Evolutionary conservation across 2,797 vertebrate species (phyloP).

Genomic region (Pangasius macronema): DNA sequence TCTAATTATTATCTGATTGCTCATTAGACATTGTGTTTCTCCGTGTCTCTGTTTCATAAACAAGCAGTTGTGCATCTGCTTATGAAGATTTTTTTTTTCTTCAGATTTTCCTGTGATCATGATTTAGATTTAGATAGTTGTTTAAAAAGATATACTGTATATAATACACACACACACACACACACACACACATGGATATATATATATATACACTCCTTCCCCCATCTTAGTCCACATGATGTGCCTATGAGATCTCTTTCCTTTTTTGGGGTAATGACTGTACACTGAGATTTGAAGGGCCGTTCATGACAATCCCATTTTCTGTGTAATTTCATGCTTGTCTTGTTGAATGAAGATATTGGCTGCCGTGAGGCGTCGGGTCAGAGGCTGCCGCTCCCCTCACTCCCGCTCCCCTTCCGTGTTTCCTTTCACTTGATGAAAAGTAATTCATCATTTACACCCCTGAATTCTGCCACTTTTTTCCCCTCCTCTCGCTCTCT

Average conservation of each 20-base stretch:
- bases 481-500: conserved; percentile 16
- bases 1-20: conserved; percentile 79
- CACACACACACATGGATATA: conserved; percentile 53
- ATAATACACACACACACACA: conserved; percentile 1
- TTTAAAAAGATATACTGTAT: conserved; percentile 45
- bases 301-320: conserved; percentile 99
- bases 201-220: conserved; percentile 64
- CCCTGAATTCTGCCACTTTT: conserved; percentile 94
- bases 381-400: conserved; percentile 99
- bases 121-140: conserved; percentile 61
- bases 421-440: conserved; percentile 94
- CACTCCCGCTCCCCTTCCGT: conserved; percentile 99
- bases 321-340: conserved; percentile 99
- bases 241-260: conserved; percentile 98
- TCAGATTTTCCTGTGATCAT: conserved; percentile 49
- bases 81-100: conserved; percentile 51
- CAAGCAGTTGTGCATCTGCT: conserved; percentile 67
- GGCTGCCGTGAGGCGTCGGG: conserved; percentile 99
- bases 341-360: conserved; percentile 99
- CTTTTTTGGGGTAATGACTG: conserved; percentile 97
- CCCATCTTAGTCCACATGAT: conserved; percentile 92
- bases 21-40: conserved; percentile 70
- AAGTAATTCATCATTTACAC: conserved; percentile 99
- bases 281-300: conserved; percentile 99
- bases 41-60: conserved; percentile 55